Base-by-base conservation (phyloP, 2,888 invertebrate species). In the Thalpophila matura region DNA sequence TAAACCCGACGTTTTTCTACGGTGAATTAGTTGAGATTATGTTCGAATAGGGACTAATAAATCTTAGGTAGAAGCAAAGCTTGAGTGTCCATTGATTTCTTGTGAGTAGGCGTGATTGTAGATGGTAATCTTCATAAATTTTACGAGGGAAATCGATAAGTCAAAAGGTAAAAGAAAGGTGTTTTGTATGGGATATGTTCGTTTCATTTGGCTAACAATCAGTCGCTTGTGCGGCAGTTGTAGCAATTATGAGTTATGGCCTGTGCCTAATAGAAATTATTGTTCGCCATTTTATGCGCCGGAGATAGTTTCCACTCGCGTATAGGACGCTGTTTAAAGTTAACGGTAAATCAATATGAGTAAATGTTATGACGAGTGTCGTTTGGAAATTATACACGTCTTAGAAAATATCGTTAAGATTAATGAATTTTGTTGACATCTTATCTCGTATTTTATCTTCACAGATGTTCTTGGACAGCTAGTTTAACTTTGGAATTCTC, bases 21-120 rank as follows among this genome's bases (percentile, higher is more conserved):
- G 88, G 89, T 93, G 92, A 93, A 94, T 94, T 94, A 94, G 93
- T 90, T 87, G 85, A 90, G 91, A 93, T 93, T 93, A 93, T 88
- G 77, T 84, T 90, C 90, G 88, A 93, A 94, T 93, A 89, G 92
- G 78, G 82, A 75, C 88, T 92, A 94, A 94, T 94, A 94, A 95
- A 95, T 95, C 94, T 92, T 86, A 64, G 72, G 70, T 82, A 77
- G 88, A 83, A 81, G 77, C 76, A 77, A 81, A 76, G 79, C 85
- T 81, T 78, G 85, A 86, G 86, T 82, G 85, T 86, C 91, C 90
- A 93, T 92, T 93, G 93, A 92, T 91, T 91, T 86, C 89, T 86
- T 77, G 75, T 77, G 84, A 85, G 91, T 89, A 89, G 92, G 91
- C 89, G 91, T 89, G 89, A 92, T 91, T 87, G 89, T 90, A 79